phyloP scores from a whole-genome alignment of 2,797 vertebrate species.

The Myotis vivesi region DNA sequence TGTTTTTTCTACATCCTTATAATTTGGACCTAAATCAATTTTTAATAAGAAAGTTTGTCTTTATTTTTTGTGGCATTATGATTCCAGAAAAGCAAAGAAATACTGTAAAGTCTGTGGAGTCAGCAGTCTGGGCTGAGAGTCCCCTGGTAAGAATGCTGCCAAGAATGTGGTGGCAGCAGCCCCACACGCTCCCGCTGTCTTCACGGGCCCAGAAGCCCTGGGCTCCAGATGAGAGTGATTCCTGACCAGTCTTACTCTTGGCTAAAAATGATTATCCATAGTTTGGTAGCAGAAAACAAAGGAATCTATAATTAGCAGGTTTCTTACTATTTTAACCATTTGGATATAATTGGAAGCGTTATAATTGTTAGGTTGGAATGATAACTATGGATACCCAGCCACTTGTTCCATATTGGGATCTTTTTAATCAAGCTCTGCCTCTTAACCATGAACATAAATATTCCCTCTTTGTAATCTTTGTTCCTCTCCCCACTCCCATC shows the following conservation, averaged over 20 bases:
- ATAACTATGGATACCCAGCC: constrained; percentile 21
- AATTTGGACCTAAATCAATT: constrained; percentile 57
- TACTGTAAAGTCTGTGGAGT: neutral
- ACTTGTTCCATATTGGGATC: constrained; percentile 55
- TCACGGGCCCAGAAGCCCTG: neutral
- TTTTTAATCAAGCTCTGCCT: constrained; percentile 71
- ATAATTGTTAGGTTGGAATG: constrained; percentile 35
- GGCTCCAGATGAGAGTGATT: neutral
- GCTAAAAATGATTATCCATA: constrained; percentile 38
- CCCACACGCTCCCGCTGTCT: neutral
- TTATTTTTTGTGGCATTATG: constrained; percentile 57
- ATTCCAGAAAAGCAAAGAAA: constrained; percentile 49
- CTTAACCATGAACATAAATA: constrained; percentile 60
- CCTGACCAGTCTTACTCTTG: constrained; percentile 54
- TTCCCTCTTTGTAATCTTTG: constrained; percentile 43
- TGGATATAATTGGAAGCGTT: constrained; percentile 47
- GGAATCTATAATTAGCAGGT: constrained; percentile 16
- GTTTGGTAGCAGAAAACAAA: constrained; percentile 66
- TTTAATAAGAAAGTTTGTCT: constrained; percentile 66
- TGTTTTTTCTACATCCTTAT: constrained; percentile 66
- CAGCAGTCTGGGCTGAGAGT: neutral
- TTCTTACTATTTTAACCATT: constrained; percentile 59
- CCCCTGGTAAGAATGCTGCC: neutral
- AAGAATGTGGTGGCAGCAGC: neutral
- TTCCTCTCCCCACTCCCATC: constrained; percentile 22